Evolutionary conservation across 2,113 vertebrate genomes (phyloP).

Genomic region (Microcebus lehilahytsara): DNA sequence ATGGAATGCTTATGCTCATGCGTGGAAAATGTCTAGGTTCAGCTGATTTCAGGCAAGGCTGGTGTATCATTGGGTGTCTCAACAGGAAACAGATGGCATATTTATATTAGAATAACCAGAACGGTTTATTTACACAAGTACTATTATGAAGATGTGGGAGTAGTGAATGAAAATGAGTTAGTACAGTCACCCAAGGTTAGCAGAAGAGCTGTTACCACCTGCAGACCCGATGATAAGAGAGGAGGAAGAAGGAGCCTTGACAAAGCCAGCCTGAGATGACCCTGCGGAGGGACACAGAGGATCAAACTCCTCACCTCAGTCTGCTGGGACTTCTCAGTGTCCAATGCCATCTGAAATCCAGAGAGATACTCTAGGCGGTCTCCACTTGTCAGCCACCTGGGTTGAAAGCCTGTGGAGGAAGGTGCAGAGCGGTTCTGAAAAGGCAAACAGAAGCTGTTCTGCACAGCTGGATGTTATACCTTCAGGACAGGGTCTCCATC

Average conservation of each 20-base stretch:
- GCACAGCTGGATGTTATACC: not conserved
- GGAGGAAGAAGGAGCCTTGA: not conserved
- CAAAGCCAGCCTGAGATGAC: not conserved
- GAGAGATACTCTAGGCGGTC: not conserved
- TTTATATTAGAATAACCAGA: not conserved
- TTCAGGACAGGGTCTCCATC: not conserved
- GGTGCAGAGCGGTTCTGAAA: not conserved
- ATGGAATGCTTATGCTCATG: not conserved
- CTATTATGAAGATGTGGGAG: not conserved
- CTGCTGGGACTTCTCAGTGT: not conserved
- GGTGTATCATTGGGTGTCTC: not conserved
- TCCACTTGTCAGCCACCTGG: not conserved
- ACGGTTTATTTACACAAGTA: not conserved
- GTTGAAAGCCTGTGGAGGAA: not conserved
- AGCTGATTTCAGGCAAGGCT: not conserved
- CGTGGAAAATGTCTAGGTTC: slow-evolving; percentile 1
- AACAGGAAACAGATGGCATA: not conserved
- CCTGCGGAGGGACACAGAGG: not conserved
- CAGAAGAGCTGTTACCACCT: not conserved
- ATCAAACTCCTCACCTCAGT: not conserved
- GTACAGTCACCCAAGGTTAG: not conserved
- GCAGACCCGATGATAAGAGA: not conserved
- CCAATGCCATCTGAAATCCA: not conserved
- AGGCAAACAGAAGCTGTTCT: not conserved
- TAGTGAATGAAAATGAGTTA: not conserved